These are phyloP conservation scores for Megaceryle maxima DNA, from an alignment of 2,113 vertebrate genomes.

Conservation along the genomic window DNA sequence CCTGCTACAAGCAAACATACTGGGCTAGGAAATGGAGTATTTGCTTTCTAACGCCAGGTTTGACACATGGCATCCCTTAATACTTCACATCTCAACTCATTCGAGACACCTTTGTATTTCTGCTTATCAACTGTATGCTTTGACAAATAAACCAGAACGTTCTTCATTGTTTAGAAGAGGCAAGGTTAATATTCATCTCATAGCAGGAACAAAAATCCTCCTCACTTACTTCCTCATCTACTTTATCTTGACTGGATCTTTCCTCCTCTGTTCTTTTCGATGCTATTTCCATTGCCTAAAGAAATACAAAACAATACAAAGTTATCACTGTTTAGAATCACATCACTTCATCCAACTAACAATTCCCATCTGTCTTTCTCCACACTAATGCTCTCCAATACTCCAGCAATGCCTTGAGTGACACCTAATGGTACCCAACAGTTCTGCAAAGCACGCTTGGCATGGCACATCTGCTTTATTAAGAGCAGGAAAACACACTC, in stretches of 20 bases:
- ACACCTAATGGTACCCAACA: constrained; percentile 23
- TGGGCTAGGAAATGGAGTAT: neutral
- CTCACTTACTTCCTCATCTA: constrained; percentile 89
- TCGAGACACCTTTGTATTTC: neutral
- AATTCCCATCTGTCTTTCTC: neutral
- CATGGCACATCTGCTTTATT: neutral
- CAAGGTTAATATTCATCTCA: neutral
- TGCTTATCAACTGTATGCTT: neutral
- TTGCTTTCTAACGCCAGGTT: neutral
- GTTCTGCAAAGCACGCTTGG: fast-evolving
- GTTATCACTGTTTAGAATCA: neutral
- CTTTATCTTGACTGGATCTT: constrained; percentile 88
- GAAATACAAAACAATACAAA: constrained; percentile 31
- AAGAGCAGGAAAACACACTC: neutral
- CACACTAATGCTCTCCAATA: neutral
- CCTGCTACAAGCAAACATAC: neutral
- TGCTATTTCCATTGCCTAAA: constrained; percentile 89
- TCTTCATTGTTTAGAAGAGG: neutral
- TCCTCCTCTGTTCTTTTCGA: constrained; percentile 86
- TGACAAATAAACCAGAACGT: neutral
- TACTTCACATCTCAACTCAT: neutral
- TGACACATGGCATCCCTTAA: neutral
- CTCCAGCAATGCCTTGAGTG: neutral
- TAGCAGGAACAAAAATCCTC: neutral
- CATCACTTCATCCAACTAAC: neutral